phyloP scores from a whole-genome alignment of 2,888 invertebrate species.

The Heteropelma amictum region DNA sequence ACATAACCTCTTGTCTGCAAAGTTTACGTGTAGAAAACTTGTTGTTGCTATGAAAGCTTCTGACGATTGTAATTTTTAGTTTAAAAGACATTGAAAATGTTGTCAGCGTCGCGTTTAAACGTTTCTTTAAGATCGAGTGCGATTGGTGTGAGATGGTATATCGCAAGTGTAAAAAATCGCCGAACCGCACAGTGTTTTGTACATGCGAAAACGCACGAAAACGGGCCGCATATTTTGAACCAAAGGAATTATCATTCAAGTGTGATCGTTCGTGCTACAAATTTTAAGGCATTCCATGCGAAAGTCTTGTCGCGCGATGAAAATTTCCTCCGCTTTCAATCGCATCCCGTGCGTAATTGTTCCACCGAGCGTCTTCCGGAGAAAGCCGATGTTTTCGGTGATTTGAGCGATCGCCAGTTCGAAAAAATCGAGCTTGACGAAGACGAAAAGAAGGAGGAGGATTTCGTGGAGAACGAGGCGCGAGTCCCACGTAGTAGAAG shows the following conservation, averaged over 20 bases:
- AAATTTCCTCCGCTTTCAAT: background rate
- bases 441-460: conserved; percentile 67
- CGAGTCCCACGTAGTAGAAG: conserved; percentile 69
- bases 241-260: background rate
- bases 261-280: background rate
- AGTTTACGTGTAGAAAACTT: no score
- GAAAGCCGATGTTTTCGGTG: conserved; percentile 66
- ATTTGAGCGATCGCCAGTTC: conserved; percentile 60
- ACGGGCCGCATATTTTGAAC: background rate
- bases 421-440: conserved; percentile 66
- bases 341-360: conserved; percentile 1
- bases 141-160: background rate
- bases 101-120: conserved; percentile 16
- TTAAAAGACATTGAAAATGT: conserved; percentile 9
- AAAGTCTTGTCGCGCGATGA: background rate
- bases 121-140: conserved; percentile 14
- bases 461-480: conserved; percentile 61
- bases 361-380: conserved; percentile 42
- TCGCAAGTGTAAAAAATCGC: conserved; percentile 32
- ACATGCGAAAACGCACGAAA: background rate
- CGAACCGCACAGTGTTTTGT: background rate
- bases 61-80: background rate
- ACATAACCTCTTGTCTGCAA: no score
- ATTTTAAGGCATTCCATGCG: background rate
- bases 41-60: no score